A percentile compares a stretch with the other conserved stretches of the same genome.
Conservation (phyloP, 2,113 vertebrate genomes). For the Felis catus region F.catus_Fca126_mat1.0 CM031413.1:115495501-115496000, state of each 20-base stretch:
- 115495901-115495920: not conserved
- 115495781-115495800: not conserved
- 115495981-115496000: not conserved
- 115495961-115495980: not conserved
- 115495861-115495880: not conserved
- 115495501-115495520: not conserved
- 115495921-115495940: not conserved
- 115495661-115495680: not conserved
- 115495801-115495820: not conserved
- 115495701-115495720: not conserved
- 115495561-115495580: not conserved
- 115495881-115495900: no score
- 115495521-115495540: not conserved
- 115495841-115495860: constrained; percentile 47
- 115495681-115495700: not conserved
- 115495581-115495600: not conserved
- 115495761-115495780: not conserved
- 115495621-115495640: not conserved
- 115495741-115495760: not conserved
- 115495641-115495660: not conserved
- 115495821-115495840: not conserved
- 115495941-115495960: not conserved
- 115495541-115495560: not conserved
- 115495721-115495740: not conserved
- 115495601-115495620: not conserved